Evolutionary conservation across 1,140 invertebrate genomes (phyloP), one percentile per base, ranked within the genome.

Genomic region (Pachypeltis micranthus): DNA sequence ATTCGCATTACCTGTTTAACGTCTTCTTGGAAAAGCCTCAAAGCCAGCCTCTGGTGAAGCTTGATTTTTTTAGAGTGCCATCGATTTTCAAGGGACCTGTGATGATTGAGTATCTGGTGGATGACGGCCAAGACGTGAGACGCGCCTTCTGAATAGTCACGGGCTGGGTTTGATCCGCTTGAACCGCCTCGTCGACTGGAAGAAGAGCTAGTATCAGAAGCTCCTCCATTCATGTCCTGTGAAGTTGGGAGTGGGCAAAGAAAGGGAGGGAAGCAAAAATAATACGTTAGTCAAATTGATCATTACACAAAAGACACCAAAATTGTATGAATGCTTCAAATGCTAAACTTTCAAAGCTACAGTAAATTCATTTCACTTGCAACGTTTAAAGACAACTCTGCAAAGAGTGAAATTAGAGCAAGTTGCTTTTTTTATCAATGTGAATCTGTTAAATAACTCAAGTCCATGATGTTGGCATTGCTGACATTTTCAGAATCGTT

Each of bases 31-130:
- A 97, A 98, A 25, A 97, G 80, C 66, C 92, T 80, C 58, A 98
- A 79, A 1, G 94, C 93, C 12, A 98, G 79, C 67, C 92, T 80
- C 75, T 98, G 94, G 75, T 97, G 93, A 21, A 97, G 76, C 73
- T 93, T 91, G 26, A 96, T 88, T 75, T 96, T 91, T 64, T 93
- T 91, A 51, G 87, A 83, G 70, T 95, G 92, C 90, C 94, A 98
- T 56, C 91, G 84, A 67, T 93, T 89, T 76, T 98, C 94, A 2
- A 98, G 76, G 0, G 89, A 85, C 63, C 93, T 76, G 71, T 98
- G 93, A 74, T 97, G 92, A 61, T 91, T 90, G 60, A 97, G 78
- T 68, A 98, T 96, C 79, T 95, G 88, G 74, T 94, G 90, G 67
- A 93, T 97, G 16, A 93, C 89, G 26, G 86, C 87, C 59, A 93